These are phyloP conservation scores for Nomada ruficornis DNA, from an alignment of 2,888 invertebrate genomes.

Conservation along the genomic window DNA sequence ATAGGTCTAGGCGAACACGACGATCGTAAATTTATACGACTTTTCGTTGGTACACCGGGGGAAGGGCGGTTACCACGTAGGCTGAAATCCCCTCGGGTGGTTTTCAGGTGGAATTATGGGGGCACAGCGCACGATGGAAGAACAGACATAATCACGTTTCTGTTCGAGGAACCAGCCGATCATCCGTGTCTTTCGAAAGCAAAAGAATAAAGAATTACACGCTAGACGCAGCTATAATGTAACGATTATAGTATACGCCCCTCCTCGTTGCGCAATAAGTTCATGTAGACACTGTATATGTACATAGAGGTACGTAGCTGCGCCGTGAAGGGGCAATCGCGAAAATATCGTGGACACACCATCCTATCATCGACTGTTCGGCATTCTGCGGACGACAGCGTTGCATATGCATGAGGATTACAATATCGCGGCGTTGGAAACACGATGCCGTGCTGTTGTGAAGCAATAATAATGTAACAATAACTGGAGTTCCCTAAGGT, in stretches of 20 bases:
- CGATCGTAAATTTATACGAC: slow-evolving; percentile 51
- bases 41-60: slow-evolving; percentile 22
- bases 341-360: slow-evolving; percentile 24
- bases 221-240: slow-evolving; percentile 4
- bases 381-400: neutral
- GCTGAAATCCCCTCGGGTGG: slow-evolving; percentile 19
- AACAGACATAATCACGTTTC: slow-evolving; percentile 29
- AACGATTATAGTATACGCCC: slow-evolving; percentile 16
- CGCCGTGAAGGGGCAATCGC: slow-evolving; percentile 31
- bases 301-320: neutral
- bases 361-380: slow-evolving; percentile 23
- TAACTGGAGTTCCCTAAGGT: neutral
- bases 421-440: neutral
- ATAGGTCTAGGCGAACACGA: slow-evolving; percentile 12
- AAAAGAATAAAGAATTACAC: slow-evolving; percentile 27
- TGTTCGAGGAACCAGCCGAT: slow-evolving; percentile 34
- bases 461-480: neutral
- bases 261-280: slow-evolving; percentile 30
- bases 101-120: slow-evolving; percentile 38
- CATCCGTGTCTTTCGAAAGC: slow-evolving; percentile 42
- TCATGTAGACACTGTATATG: too few relatives aligned
- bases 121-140: slow-evolving; percentile 19
- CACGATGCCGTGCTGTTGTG: neutral
- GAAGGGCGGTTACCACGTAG: slow-evolving; percentile 5
- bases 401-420: slow-evolving; percentile 19